Evolutionary conservation across 2,888 invertebrate genomes (phyloP).

Genomic region (Pseudoips prasinana): DNA sequence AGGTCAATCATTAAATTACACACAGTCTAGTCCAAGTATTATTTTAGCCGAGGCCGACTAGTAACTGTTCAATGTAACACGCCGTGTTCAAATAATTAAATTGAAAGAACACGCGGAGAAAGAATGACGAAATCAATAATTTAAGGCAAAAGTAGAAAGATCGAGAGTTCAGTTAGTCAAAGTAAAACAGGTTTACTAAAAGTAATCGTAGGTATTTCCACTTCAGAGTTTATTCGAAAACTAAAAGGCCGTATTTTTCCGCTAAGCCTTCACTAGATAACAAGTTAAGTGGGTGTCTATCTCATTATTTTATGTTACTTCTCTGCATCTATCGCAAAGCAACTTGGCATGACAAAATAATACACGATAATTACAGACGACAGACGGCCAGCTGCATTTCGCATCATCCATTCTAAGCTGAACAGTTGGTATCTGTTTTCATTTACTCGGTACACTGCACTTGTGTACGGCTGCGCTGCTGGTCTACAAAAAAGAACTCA

Average conservation of each 20-base stretch:
- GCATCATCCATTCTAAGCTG: constrained; percentile 37
- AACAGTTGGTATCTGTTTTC: constrained; percentile 51
- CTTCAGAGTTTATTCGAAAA: too few species aligned
- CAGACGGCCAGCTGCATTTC: constrained; percentile 46
- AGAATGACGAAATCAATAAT: constrained; percentile 3
- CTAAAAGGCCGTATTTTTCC: too few species aligned
- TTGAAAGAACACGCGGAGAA: constrained; percentile 7
- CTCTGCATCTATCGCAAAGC: constrained; percentile 2
- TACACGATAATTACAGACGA: constrained; percentile 19
- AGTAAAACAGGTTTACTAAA: too few species aligned
- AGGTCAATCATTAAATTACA: too few species aligned
- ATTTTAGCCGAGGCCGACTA: too few species aligned
- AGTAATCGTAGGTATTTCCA: too few species aligned
- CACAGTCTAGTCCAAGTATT: too few species aligned
- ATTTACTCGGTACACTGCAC: constrained; percentile 69
- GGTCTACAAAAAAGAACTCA: constrained; percentile 68
- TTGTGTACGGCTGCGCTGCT: constrained; percentile 50
- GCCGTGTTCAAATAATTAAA: not conserved
- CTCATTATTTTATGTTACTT: constrained; percentile 7
- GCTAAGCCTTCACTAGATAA: too few species aligned
- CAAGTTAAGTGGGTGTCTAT: constrained; percentile 1
- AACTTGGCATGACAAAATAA: constrained; percentile 12
- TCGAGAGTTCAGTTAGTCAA: too few species aligned
- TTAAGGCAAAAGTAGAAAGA: too few species aligned
- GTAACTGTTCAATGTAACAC: not conserved